Base-by-base conservation (phyloP, 2,888 invertebrate species). In the Psylliodes chrysocephalus region DNA sequence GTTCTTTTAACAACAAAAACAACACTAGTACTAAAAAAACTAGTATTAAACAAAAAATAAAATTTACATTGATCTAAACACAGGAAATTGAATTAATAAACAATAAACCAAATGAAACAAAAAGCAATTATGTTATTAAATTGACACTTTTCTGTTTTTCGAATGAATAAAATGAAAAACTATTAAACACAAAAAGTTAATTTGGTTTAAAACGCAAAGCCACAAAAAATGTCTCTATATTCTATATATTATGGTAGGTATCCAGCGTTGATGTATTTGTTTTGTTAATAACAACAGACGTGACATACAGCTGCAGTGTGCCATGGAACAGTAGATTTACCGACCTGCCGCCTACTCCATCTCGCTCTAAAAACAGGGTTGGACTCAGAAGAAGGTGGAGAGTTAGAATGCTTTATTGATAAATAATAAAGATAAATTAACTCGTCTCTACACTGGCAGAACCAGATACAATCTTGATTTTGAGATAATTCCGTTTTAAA, bases 261-360 rank as follows among this genome's bases (percentile, higher is more conserved):
- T 57, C 57, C 57, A 47, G 17, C 47, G 61, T 28, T 49, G 57
- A 66, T 62, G 60, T 68, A 68, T 70, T 70, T 70, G 65, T 68
- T 68, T 70, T 67, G 57, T 67, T 68, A 70, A 68, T 68, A 70
- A 63, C 67, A 66, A 64, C 66, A 56, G 64, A 62, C 59, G 65
- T 68, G 67, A 68, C 68, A 67, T 49, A 64, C 70, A 64, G 68
- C 68, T 70, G 68, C 70, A 70, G 55, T 59, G 28, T 59, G 59
- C 51, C 49, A 28, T 49, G 61, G 60, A 60, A 63, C 55, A 64
- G 63, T 57, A 66, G 66, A 67, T 67, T 67, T 67, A 67, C 66
- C 63, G 66, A 67, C 61, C 66, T 67, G 66, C 63, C 47, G 63
- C 49, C 38, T 47, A 8, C 47, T 14, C 63, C 46, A 19, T 67